Evolutionary conservation across 2,888 invertebrate genomes (phyloP).

Genomic region (Drosophila fungiperda): DNA sequence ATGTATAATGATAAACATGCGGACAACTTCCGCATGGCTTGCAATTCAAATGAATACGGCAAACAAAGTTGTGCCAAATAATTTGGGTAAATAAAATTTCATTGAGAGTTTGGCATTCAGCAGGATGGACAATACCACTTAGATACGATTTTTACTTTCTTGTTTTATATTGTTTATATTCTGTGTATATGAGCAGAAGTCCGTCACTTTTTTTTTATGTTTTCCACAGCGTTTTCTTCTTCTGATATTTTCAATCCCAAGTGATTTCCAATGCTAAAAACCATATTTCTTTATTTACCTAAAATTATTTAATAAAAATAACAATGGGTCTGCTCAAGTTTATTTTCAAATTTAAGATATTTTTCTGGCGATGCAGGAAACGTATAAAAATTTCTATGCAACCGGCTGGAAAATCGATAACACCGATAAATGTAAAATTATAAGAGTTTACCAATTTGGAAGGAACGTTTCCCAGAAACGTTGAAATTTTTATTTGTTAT

Average conservation of each 20-base stretch:
- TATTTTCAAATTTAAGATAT: neutral
- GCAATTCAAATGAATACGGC: constrained; percentile 54
- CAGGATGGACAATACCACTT: constrained; percentile 11
- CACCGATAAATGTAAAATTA: neutral
- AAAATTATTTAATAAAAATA: too few species aligned
- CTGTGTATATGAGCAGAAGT: neutral
- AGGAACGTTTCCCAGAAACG: neutral
- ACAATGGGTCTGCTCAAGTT: neutral
- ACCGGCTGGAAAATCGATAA: neutral
- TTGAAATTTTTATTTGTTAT: neutral
- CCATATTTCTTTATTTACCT: too few species aligned
- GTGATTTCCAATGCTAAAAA: neutral
- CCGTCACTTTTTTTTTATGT: neutral
- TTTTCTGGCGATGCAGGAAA: neutral
- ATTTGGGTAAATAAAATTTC: constrained; percentile 55
- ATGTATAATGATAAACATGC: constrained; percentile 1
- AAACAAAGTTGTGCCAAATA: constrained; percentile 68
- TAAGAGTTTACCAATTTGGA: neutral
- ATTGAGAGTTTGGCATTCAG: constrained; percentile 40
- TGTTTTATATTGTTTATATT: too few species aligned
- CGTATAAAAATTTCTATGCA: too few species aligned
- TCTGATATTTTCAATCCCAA: neutral
- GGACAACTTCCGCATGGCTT: constrained; percentile 62
- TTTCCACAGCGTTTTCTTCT: neutral
- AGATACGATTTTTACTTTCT: neutral